Base-by-base conservation (phyloP, 2,113 vertebrate species). In the Xerus inauris region DNA sequence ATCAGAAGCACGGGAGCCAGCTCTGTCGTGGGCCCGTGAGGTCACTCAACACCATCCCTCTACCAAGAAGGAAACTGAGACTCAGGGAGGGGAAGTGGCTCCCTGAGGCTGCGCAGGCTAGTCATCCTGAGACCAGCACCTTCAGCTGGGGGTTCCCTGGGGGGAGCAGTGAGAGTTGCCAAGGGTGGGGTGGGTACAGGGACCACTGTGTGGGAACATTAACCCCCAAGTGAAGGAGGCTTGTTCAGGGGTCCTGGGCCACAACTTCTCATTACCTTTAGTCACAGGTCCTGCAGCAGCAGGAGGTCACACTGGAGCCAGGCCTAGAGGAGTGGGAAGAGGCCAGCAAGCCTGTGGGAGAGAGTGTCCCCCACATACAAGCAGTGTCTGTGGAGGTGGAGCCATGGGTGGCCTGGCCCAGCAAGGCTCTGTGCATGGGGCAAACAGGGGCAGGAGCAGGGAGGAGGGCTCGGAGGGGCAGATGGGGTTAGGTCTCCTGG, bases 41-140 rank as follows among this genome's bases (percentile, higher is more conserved):
- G 72, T 93, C 94, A 93, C 62, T 62, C n/a, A 0, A 38, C 22
- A 22, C 75, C 75, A 45, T 91, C 77, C 57, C 57, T 40, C 45
- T 82, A 20, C 57, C 20, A 3, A n/a, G 1, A 1, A 92, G 87
- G 84, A 95, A 86, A 72, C 69, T 11, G 51, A 91, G 82, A 86
- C 85, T 51, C 6, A 0, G n/a, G 32, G 38, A 92, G 73, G 84
- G 73, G 94, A 93, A 89, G 91, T 91, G 91, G 57, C 91, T 65
- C 47, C 86, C 84, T 0, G 75, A 86, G 32, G 3, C 71, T 2
- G 28, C 62, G 82, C 26, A 11, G 24, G 7, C 83, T n/a, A 30
- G 59, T 88, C 51, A 59, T 72, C 49, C 30, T 17, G 71, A 42
- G 49, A 80, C 47, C 28, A 20, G 40, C 47, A 30, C 73, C 77